Conservation (phyloP, 2,113 vertebrate genomes). For the Thermophis baileyi region DNA sequence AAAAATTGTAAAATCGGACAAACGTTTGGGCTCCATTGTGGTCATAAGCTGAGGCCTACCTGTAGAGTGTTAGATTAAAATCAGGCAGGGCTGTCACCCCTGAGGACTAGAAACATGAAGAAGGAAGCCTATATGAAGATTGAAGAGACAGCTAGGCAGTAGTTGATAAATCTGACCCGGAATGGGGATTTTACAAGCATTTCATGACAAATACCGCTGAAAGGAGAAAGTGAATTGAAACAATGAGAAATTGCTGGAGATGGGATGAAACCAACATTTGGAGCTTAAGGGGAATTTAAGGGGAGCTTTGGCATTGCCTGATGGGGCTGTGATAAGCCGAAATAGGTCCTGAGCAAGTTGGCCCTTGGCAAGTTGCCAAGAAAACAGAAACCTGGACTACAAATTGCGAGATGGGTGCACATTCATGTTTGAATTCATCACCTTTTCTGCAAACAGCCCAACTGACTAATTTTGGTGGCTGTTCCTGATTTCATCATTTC, state of each 20-base stretch:
- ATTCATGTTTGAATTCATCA: background rate
- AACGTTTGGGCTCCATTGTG: background rate
- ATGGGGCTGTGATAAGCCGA: background rate
- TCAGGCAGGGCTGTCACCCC: background rate
- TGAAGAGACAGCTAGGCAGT: background rate
- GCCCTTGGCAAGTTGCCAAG: background rate
- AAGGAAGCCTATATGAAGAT: background rate
- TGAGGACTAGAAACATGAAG: background rate
- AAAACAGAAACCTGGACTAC: background rate
- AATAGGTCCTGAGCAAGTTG: background rate
- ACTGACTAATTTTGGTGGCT: background rate
- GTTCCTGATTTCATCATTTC: background rate
- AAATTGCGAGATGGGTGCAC: background rate
- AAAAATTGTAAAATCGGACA: too few species aligned
- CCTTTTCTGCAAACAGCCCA: background rate
- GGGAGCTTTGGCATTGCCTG: background rate
- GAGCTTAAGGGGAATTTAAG: background rate
- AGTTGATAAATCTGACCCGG: background rate
- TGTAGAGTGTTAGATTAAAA: background rate
- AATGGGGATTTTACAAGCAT: background rate
- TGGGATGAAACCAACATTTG: background rate
- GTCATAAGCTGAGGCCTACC: background rate
- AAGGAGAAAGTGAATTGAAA: conserved; percentile 2
- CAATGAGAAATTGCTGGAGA: background rate
- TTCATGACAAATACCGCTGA: background rate